A percentile compares a stretch with the other conserved stretches of the same genome.
phyloP scores from a whole-genome alignment of 1,140 invertebrate genomes.

The Panagrolaimus sp. region DNA sequence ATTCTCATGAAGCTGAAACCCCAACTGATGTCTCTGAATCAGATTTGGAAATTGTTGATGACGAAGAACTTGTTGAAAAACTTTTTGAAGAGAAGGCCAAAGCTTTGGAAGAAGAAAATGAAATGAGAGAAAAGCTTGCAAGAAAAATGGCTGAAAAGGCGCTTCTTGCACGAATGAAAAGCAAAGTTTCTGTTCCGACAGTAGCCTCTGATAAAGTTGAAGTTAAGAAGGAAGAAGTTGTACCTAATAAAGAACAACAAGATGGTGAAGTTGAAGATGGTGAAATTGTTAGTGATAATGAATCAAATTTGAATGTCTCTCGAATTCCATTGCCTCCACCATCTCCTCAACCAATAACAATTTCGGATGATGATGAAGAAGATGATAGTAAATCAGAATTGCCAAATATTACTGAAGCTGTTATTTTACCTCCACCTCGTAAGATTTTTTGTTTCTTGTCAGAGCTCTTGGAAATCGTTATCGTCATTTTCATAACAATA shows the following conservation, averaged over 20 bases:
- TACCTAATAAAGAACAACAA: no score
- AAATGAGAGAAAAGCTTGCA: neutral
- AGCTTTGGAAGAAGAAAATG: neutral
- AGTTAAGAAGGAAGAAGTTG: no score
- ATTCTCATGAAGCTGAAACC: neutral
- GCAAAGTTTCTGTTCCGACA: no score
- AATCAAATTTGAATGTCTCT: neutral
- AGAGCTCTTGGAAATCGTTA: no score
- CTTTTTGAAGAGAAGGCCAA: constrained; percentile 4
- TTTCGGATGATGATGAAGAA: neutral
- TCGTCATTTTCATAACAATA: neutral
- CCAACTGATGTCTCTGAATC: constrained; percentile 7
- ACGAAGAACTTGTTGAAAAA: constrained; percentile 2
- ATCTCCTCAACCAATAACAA: neutral
- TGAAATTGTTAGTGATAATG: neutral
- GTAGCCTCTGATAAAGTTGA: no score
- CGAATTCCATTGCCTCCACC: neutral
- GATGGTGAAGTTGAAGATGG: constrained; percentile 4
- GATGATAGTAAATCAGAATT: neutral
- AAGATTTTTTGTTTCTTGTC: neutral
- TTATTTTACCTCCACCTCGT: neutral
- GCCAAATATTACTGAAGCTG: neutral
- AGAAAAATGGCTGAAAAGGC: constrained; percentile 5
- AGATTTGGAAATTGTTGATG: neutral
- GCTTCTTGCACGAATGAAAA: neutral